Conservation (phyloP, 2,797 vertebrate genomes). For the Cetoscarus ocellatus region DNA sequence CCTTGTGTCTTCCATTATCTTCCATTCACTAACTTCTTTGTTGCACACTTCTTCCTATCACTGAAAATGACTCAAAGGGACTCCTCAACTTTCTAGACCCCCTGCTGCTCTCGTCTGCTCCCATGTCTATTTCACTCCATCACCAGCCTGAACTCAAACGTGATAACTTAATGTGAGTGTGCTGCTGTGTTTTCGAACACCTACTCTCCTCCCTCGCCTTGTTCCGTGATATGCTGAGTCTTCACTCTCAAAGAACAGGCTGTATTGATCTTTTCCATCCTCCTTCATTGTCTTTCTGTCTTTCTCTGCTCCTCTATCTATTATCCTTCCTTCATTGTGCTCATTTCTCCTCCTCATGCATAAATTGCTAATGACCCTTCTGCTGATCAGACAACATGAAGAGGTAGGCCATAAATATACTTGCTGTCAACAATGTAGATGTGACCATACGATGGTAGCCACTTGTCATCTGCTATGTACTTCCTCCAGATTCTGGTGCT, state of each 20-base stretch:
- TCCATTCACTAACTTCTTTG: constrained; percentile 31
- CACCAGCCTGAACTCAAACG: constrained; percentile 1
- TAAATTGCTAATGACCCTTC: constrained; percentile 63
- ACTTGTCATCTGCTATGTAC: no score
- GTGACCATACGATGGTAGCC: no score
- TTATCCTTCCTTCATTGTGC: constrained; percentile 48
- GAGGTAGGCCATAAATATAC: background rate
- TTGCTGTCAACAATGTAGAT: no score
- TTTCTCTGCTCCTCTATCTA: constrained; percentile 46
- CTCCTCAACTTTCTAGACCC: constrained; percentile 30
- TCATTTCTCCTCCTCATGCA: constrained; percentile 29
- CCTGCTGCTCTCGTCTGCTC: constrained; percentile 17
- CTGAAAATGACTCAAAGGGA: constrained; percentile 30
- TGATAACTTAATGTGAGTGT: constrained; percentile 24
- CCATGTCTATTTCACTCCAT: background rate
- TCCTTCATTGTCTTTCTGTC: constrained; percentile 31
- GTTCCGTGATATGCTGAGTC: constrained; percentile 59
- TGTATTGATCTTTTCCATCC: constrained; percentile 66
- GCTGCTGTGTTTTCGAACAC: constrained; percentile 24
- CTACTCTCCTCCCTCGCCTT: constrained; percentile 44
- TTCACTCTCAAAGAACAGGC: constrained; percentile 57
- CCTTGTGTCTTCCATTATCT: constrained; percentile 34
- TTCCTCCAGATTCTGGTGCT: no score
- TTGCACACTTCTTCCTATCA: constrained; percentile 23
- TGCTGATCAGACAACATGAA: constrained; percentile 64